These are phyloP conservation scores for Elephas maximus DNA, from an alignment of 2,113 vertebrate species.

Conservation along the genomic window DNA sequence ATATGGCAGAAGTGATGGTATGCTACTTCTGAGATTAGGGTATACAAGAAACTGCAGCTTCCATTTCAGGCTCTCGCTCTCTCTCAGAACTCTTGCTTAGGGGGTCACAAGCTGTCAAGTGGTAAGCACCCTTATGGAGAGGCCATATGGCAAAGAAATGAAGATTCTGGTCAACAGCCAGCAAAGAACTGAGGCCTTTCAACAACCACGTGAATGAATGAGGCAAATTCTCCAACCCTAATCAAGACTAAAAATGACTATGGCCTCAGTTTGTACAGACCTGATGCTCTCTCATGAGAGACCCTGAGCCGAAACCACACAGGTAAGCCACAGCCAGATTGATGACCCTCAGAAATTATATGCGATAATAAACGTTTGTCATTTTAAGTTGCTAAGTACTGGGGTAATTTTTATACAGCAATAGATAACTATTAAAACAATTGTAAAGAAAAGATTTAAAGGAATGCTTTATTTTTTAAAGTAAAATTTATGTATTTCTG, in stretches of 20 bases:
- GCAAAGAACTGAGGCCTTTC: background rate
- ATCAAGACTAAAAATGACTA: background rate
- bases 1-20: background rate
- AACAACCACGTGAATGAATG: background rate
- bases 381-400: slow-evolving; percentile 38
- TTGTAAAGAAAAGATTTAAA: slow-evolving; percentile 39
- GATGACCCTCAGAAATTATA: slow-evolving; percentile 11
- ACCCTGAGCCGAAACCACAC: slow-evolving; percentile 28
- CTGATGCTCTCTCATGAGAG: slow-evolving; percentile 15
- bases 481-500: slow-evolving; percentile 39
- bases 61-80: background rate
- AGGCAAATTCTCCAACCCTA: background rate
- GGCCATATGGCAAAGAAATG: background rate
- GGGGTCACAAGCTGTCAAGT: background rate
- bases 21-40: background rate
- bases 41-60: background rate
- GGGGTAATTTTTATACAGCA: background rate
- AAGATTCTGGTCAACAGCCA: slow-evolving; percentile 18
- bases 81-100: background rate
- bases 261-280: background rate
- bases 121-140: background rate
- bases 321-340: background rate
- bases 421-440: slow-evolving; percentile 24
- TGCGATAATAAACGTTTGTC: slow-evolving; percentile 8
- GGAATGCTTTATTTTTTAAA: slow-evolving; percentile 69